Evolutionary conservation across 2,888 invertebrate species (phyloP).

Genomic region (Eupithecia tripunctaria): DNA sequence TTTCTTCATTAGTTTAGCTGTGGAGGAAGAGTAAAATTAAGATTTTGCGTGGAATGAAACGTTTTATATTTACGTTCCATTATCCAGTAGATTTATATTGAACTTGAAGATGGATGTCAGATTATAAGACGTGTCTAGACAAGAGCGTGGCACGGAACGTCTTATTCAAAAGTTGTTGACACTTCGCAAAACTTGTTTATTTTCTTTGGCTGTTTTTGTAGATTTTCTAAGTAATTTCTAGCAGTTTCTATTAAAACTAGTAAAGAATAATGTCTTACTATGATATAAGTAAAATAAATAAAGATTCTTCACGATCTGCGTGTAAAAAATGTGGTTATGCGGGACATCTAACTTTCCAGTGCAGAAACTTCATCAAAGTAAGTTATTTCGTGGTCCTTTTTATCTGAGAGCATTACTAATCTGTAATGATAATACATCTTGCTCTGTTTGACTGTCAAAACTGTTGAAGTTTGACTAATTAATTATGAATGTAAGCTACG

Average conservation of each 20-base stretch:
- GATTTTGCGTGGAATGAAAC: constrained; percentile 37
- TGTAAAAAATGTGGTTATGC: constrained; percentile 98
- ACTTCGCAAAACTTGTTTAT: neutral
- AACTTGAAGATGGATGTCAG: neutral
- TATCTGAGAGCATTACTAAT: neutral
- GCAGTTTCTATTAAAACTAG: constrained; percentile 8
- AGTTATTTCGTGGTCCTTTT: constrained; percentile 43
- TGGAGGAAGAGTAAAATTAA: constrained; percentile 29
- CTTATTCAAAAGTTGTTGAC: constrained; percentile 20
- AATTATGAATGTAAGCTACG: too few species aligned
- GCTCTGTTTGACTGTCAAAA: neutral
- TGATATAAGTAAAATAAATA: constrained; percentile 83
- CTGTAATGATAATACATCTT: neutral
- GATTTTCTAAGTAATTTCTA: constrained; percentile 29
- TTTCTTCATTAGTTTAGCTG: constrained; percentile 50
- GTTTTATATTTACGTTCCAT: constrained; percentile 27
- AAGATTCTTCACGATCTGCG: constrained; percentile 91
- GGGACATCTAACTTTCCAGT: constrained; percentile 97
- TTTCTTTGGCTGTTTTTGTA: neutral
- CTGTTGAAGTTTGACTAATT: too few species aligned
- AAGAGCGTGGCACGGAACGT: constrained; percentile 38
- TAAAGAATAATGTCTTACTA: constrained; percentile 67
- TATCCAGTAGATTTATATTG: neutral
- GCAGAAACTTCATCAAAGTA: constrained; percentile 96
- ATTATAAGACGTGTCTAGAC: neutral